Evolutionary conservation across 2,888 invertebrate genomes (phyloP).

Genomic region (Celastrina argiolus): DNA sequence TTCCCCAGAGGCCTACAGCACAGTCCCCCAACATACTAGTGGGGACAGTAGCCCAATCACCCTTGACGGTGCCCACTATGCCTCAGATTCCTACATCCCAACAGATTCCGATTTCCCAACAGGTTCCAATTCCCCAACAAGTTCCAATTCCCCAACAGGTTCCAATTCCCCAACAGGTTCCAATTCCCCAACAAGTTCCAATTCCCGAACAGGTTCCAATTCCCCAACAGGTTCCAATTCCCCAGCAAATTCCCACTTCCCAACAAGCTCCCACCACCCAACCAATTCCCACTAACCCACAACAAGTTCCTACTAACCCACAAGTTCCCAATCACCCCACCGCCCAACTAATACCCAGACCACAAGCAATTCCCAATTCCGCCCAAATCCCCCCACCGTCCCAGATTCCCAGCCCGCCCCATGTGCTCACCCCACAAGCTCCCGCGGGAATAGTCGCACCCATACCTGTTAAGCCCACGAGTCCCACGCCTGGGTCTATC

Average conservation of each 20-base stretch:
- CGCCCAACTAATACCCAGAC: not conserved
- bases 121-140: not conserved
- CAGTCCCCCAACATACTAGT: constrained; percentile 34
- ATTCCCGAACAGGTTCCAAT: not conserved
- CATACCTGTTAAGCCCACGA: constrained; percentile 11
- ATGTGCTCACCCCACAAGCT: not conserved
- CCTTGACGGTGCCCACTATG: constrained; percentile 35
- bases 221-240: not conserved
- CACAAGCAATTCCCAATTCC: not conserved
- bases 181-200: not conserved
- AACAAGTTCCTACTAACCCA: not conserved
- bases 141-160: not conserved
- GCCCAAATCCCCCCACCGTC: not conserved
- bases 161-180: not conserved
- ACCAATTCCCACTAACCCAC: not conserved
- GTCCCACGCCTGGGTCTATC: constrained; percentile 11
- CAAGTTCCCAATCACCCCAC: not conserved
- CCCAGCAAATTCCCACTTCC: not conserved
- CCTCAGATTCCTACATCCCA: not conserved
- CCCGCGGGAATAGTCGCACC: constrained; percentile 17
- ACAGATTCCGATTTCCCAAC: not conserved
- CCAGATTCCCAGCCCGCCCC: not conserved
- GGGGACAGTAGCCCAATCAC: constrained; percentile 40
- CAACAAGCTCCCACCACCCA: not conserved
- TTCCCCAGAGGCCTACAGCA: constrained; percentile 26